Evolutionary conservation across 2,797 vertebrate genomes (phyloP), one percentile per base, ranked within the genome.

Genomic region (Cheirogaleus major): DNA sequence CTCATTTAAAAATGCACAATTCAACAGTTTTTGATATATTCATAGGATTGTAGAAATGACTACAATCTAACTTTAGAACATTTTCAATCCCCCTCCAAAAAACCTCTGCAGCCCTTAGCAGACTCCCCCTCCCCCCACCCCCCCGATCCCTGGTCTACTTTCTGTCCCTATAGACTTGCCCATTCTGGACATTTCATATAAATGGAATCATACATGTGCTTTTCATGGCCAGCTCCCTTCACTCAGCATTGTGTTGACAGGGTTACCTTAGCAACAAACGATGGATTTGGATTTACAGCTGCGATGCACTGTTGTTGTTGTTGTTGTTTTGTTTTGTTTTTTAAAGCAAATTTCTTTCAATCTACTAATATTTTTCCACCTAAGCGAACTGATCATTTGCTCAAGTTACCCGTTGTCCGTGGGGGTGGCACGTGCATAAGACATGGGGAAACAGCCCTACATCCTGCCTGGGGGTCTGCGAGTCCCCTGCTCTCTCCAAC

Each of bases 201-300:
- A 18, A 25, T 1, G 4, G 50, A 59, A 23, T n/a, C 8, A 22
- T 0, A 0, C 0, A 0, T 0, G 12, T 0, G 27, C 22, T 32
- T 82, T 72, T 14, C 7, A 25, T 43, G 69, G 48, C 8, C 3
- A 2, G 20, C 1, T 8, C 5, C 63, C 55, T 48, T 25, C 23
- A 12, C 12, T 27, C 7, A 3, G 17, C 4, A 0, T 20, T 10
- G 17, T 2, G 2, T 45, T 18, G 20, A 0, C 32, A 22, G 8
- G 85, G 25, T 35, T 12, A 4, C 52, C 15, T 50, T 12, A 41
- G 69, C 25, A 20, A 41, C 57, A 38, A 63, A 48, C 4, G 3
- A 41, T 70, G 63, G 18, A 0, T 48, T 91, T 57, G 59, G 23
- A 30, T 25, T n/a, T 17, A 9, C 30, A 27, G 15, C 2, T 23